phyloP scores from a whole-genome alignment of 2,113 vertebrate genomes.

The Fulica atra region DNA sequence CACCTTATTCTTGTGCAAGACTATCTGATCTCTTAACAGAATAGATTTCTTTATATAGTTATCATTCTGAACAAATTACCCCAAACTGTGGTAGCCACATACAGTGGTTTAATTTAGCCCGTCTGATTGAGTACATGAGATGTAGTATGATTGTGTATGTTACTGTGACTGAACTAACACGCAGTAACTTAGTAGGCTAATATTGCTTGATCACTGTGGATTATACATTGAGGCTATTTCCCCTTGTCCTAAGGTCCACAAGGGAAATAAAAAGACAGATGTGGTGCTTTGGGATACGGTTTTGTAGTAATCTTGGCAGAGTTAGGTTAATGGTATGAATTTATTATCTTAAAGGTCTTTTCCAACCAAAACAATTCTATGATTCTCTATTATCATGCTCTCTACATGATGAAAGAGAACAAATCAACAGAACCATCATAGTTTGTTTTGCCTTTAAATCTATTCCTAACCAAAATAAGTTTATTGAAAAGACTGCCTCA shows the following conservation, averaged over 20 bases:
- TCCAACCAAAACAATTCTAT: too few species aligned
- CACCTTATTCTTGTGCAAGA: background rate
- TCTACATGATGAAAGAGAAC: background rate
- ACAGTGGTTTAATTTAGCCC: background rate
- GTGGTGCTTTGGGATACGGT: too few species aligned
- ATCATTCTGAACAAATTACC: background rate
- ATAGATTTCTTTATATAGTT: background rate
- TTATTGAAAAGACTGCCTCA: background rate
- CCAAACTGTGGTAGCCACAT: background rate
- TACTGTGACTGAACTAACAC: background rate
- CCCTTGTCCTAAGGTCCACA: too few species aligned
- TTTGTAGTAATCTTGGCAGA: too few species aligned
- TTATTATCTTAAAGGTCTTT: too few species aligned
- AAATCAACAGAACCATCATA: background rate
- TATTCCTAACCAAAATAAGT: background rate
- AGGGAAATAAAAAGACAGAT: too few species aligned
- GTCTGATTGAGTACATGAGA: background rate
- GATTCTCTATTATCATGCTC: too few species aligned
- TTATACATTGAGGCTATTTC: too few species aligned
- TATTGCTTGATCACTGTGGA: background rate
- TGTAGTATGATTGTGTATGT: too few species aligned
- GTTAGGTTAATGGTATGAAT: too few species aligned
- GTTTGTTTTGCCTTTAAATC: background rate
- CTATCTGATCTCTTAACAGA: background rate
- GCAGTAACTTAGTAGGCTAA: background rate